phyloP scores from a whole-genome alignment of 2,113 vertebrate genomes.

The Apus apus region DNA sequence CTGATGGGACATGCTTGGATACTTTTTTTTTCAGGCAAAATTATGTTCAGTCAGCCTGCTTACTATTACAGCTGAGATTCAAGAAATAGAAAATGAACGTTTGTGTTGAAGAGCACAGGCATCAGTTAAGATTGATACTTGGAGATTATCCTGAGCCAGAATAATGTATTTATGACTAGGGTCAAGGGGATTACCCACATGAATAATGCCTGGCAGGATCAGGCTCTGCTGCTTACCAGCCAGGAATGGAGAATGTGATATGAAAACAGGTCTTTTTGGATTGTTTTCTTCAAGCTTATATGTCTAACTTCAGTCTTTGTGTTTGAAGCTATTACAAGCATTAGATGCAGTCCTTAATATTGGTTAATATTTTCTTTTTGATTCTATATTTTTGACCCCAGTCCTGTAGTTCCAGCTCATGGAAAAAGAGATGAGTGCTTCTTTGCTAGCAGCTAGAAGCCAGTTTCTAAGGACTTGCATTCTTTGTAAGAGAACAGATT shows the following conservation, averaged over 20 bases:
- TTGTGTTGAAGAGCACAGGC: slow-evolving; percentile 25
- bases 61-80: neutral
- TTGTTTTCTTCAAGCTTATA: neutral
- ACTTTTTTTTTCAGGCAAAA: neutral
- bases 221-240: slow-evolving; percentile 35
- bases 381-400: neutral
- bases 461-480: neutral
- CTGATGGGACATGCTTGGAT: neutral
- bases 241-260: slow-evolving; percentile 6
- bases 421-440: neutral
- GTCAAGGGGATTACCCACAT: slow-evolving; percentile 56
- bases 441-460: neutral
- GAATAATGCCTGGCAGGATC: slow-evolving; percentile 39
- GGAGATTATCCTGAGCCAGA: slow-evolving; percentile 62
- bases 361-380: neutral
- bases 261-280: neutral
- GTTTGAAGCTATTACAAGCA: neutral
- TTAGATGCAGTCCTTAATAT: neutral
- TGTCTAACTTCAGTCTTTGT: neutral
- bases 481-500: neutral
- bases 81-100: neutral
- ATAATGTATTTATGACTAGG: slow-evolving; percentile 56
- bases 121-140: slow-evolving; percentile 52
- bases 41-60: neutral
- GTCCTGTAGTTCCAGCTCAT: neutral